Conservation (phyloP, 2,888 invertebrate genomes). For the Charanyca ferruginea region DNA sequence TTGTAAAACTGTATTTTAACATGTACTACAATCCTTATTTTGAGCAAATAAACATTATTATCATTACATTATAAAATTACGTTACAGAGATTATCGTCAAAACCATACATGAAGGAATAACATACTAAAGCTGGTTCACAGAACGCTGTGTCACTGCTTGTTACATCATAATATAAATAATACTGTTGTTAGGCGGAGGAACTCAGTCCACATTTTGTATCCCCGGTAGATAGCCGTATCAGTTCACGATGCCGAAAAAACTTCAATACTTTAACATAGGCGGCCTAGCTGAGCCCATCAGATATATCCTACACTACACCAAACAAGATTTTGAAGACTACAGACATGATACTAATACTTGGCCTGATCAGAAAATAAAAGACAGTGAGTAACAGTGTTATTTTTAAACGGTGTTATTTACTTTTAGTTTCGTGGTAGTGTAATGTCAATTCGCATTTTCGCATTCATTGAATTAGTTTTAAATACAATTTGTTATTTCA, state of each 20-base stretch:
- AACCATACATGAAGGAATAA: not conserved
- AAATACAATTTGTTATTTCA: no score
- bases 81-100: not conserved
- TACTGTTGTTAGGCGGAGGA: not conserved
- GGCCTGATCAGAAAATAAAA: constrained; percentile 37
- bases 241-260: constrained; percentile 71
- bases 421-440: not conserved
- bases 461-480: no score
- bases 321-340: constrained; percentile 82
- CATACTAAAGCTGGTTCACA: constrained; percentile 28
- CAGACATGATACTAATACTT: constrained; percentile 65
- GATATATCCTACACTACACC: constrained; percentile 81
- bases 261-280: constrained; percentile 77
- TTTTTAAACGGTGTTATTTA: constrained; percentile 17
- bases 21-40: no score
- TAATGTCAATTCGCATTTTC: no score
- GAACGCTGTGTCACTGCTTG: constrained; percentile 30
- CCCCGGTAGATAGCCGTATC: constrained; percentile 11
- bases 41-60: no score
- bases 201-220: constrained; percentile 8
- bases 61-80: not conserved
- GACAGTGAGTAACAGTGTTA: constrained; percentile 34
- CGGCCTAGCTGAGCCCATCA: constrained; percentile 78
- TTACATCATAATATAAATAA: constrained; percentile 29
- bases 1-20: no score